phyloP scores from a whole-genome alignment of 2,888 invertebrate species.

The Mystacides longicornis region DNA sequence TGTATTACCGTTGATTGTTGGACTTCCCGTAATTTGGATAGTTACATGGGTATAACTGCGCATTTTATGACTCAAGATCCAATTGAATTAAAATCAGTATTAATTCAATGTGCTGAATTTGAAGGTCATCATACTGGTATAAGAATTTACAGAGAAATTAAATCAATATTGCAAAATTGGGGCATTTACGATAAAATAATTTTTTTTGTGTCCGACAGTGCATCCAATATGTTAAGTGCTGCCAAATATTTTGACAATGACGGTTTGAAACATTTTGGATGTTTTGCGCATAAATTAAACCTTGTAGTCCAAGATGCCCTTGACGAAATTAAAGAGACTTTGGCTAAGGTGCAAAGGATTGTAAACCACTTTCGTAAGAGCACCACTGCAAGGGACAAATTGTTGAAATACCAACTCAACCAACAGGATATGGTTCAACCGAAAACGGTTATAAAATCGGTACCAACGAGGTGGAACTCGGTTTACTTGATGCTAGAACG shows the following conservation, averaged over 20 bases:
- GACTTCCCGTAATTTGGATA: not conserved
- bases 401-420: not conserved
- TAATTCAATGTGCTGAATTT: not conserved
- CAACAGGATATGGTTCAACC: not conserved
- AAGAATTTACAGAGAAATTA: not conserved
- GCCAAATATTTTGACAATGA: not conserved
- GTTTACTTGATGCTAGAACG: not conserved
- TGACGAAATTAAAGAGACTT: not conserved
- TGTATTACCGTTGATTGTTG: not conserved
- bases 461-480: not conserved
- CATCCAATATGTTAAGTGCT: not conserved
- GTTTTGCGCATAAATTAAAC: not conserved
- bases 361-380: not conserved
- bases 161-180: not conserved
- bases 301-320: not conserved
- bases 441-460: not conserved
- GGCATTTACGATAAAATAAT: not conserved
- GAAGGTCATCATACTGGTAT: not conserved
- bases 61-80: not conserved
- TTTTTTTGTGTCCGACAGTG: not conserved
- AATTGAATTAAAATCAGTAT: not conserved
- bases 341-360: not conserved
- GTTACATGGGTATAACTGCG: not conserved
- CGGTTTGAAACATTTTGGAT: not conserved
- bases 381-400: not conserved